These are phyloP conservation scores for Macheiramphus alcinus DNA, from an alignment of 2,113 vertebrate species.

Conservation along the genomic window DNA sequence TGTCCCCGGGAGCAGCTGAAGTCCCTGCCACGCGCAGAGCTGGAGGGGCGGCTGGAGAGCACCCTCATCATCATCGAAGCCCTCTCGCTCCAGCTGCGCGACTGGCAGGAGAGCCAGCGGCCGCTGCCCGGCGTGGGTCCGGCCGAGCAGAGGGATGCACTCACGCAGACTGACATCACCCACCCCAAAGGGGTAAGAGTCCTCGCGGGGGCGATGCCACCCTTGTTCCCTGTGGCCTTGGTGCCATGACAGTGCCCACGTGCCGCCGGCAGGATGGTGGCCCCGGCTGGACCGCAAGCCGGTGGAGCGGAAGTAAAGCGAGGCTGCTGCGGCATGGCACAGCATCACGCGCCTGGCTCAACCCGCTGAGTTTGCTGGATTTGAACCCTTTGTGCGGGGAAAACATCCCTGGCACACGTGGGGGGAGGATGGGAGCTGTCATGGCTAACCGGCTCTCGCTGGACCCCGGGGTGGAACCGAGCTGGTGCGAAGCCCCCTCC, in stretches of 20 bases:
- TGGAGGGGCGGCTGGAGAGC: slow-evolving; percentile 84
- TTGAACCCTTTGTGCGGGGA: background rate
- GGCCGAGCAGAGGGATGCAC: slow-evolving; percentile 70
- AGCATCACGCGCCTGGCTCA: background rate
- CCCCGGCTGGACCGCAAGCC: background rate
- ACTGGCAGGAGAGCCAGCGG: slow-evolving; percentile 52
- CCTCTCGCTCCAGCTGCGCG: slow-evolving; percentile 80
- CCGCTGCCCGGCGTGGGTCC: slow-evolving; percentile 12
- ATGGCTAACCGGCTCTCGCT: fast-evolving
- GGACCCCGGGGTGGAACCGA: fast-evolving
- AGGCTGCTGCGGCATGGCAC: background rate
- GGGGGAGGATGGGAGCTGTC: background rate
- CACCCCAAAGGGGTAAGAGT: slow-evolving; percentile 75
- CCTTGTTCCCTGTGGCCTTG: fast-evolving
- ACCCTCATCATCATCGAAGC: slow-evolving; percentile 86
- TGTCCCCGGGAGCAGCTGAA: slow-evolving; percentile 76
- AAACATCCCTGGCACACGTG: fast-evolving
- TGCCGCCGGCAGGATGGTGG: fast-evolving
- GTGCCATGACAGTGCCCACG: background rate
- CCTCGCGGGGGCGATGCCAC: fast-evolving
- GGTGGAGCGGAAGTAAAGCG: background rate
- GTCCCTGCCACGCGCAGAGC: slow-evolving; percentile 74
- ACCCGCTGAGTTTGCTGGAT: background rate
- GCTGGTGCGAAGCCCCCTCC: fast-evolving
- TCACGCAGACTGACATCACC: slow-evolving; percentile 82